These are phyloP conservation scores for Grapholita molesta DNA, from an alignment of 1,140 invertebrate genomes.

Conservation along the genomic window DNA sequence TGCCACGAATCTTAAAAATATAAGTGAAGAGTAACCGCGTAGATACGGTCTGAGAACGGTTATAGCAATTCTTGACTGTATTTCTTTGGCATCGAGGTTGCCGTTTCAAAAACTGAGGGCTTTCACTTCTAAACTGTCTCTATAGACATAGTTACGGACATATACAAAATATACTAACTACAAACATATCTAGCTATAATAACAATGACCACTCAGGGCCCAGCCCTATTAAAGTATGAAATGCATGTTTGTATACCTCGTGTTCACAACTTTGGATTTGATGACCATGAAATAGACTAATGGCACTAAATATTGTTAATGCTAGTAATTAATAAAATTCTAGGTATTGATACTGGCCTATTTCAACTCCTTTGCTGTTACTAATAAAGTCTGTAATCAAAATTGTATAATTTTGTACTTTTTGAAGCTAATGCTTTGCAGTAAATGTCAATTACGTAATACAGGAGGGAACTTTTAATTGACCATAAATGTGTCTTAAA, in stretches of 20 bases:
- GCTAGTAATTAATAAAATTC: neutral
- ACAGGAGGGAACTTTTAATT: conserved; percentile 1
- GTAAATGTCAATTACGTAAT: neutral
- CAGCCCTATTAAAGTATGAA: neutral
- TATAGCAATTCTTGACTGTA: neutral
- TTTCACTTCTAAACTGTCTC: too few species aligned
- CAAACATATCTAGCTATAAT: neutral
- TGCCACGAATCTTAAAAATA: too few species aligned
- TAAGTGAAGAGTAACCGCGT: too few species aligned
- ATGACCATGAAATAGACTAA: neutral
- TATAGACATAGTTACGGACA: neutral
- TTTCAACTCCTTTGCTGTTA: neutral
- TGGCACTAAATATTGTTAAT: neutral
- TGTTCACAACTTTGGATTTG: neutral
- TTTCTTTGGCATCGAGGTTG: neutral
- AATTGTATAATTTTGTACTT: neutral
- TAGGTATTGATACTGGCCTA: neutral
- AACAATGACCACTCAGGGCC: neutral
- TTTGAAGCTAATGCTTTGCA: neutral
- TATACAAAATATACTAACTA: neutral
- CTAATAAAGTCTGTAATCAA: neutral
- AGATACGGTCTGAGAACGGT: too few species aligned
- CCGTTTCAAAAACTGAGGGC: neutral
- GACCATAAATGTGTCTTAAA: neutral
- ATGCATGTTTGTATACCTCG: neutral